Conservation (phyloP, 2,888 invertebrate genomes). For the Coelogynopora nodosa region DNA sequence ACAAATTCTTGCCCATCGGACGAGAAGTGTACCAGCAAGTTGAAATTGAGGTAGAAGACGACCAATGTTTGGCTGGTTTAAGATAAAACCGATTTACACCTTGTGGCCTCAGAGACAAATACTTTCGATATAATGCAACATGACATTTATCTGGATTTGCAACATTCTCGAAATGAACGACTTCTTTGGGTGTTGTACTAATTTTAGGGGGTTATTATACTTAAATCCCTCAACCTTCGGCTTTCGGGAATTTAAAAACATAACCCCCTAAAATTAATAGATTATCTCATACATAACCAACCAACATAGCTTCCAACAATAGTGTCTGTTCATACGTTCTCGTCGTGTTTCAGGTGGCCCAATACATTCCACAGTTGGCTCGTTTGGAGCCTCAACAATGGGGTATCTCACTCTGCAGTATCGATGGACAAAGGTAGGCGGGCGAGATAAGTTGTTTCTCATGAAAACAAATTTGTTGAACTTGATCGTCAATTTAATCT, state of each 20-base stretch:
- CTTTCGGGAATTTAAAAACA: no score
- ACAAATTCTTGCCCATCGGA: not conserved
- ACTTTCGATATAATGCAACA: not conserved
- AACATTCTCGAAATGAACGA: not conserved
- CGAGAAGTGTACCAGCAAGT: not conserved
- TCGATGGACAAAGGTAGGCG: slow-evolving; percentile 79
- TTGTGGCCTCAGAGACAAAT: not conserved
- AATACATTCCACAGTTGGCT: slow-evolving; percentile 90
- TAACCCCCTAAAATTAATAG: no score
- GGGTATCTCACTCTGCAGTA: slow-evolving; percentile 91
- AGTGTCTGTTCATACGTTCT: no score
- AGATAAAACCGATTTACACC: not conserved
- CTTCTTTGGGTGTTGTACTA: not conserved
- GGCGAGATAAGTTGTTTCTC: no score
- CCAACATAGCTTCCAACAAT: no score
- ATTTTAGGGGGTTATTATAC: no score
- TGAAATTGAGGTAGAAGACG: not conserved
- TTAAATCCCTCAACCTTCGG: no score
- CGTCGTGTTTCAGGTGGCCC: slow-evolving; percentile 69
- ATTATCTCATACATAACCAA: no score
- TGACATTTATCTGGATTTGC: not conserved
- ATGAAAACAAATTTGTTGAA: no score
- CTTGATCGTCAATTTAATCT: no score
- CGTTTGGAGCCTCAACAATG: slow-evolving; percentile 81
- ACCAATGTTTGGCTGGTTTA: not conserved